phyloP scores from a whole-genome alignment of 2,797 vertebrate species.

The Paratrypauchen microcephalus region DNA sequence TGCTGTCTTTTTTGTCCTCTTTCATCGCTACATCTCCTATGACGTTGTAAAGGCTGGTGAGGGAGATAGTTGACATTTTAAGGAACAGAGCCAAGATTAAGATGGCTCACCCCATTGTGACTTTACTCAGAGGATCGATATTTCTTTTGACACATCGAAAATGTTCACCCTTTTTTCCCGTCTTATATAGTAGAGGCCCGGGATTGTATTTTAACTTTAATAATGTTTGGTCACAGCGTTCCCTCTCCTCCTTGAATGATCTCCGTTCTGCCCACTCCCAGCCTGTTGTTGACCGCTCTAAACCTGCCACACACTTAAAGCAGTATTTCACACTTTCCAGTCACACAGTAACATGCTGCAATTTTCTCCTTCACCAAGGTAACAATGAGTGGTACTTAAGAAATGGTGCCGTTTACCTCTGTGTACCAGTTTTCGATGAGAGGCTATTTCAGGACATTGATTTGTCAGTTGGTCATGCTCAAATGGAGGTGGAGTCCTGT shows the following conservation, averaged over 20 bases:
- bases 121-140: conserved; percentile 1
- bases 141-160: background rate
- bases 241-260: background rate
- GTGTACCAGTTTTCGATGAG: background rate
- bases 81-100: background rate
- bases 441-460: background rate
- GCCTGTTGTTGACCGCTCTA: background rate
- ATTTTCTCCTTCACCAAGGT: background rate
- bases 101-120: background rate
- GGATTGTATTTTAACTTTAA: background rate
- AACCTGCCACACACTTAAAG: background rate
- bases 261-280: background rate
- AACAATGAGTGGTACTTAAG: background rate
- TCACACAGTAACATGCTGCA: background rate
- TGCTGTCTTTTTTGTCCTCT: background rate
- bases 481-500: background rate
- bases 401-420: background rate
- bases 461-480: background rate
- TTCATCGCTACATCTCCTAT: background rate
- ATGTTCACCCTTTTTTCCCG: background rate
- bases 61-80: background rate
- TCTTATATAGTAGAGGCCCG: background rate
- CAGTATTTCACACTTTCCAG: background rate
- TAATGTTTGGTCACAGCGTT: background rate
- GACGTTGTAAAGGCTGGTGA: background rate